Evolutionary conservation across 2,113 vertebrate genomes (phyloP).

Genomic region (Octodon degus): DNA sequence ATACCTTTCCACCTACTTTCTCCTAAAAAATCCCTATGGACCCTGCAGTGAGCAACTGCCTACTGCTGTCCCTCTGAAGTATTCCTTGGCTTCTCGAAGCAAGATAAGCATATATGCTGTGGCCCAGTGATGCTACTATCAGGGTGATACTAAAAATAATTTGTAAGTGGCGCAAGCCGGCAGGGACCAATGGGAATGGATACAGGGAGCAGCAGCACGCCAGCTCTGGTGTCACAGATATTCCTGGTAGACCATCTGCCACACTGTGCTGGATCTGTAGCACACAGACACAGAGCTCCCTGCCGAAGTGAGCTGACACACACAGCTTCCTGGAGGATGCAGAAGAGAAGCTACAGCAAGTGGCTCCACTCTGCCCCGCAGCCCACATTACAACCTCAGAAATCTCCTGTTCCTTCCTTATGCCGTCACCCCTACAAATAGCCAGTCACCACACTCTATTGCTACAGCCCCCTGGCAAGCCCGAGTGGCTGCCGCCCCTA

Average conservation of each 20-base stretch:
- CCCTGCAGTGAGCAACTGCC: too few species aligned
- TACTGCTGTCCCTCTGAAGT: not conserved
- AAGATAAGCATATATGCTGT: not conserved
- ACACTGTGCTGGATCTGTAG: fast-evolving
- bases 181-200: not conserved
- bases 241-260: not conserved
- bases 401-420: not conserved
- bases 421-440: not conserved
- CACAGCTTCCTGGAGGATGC: not conserved
- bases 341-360: not conserved
- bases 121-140: not conserved
- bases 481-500: not conserved
- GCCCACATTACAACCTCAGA: not conserved
- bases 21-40: not conserved
- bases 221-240: not conserved
- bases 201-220: not conserved
- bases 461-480: fast-evolving
- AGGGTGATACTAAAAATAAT: not conserved
- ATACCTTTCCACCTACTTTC: not conserved
- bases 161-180: not conserved
- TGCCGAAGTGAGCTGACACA: not conserved
- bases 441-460: not conserved
- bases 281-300: fast-evolving
- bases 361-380: not conserved
- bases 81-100: not conserved